Percentiles rank a stretch among this genome's conserved stretches.
Evolutionary conservation across 2,113 vertebrate species (phyloP).

Genomic region (Ammodytes marinus): DNA sequence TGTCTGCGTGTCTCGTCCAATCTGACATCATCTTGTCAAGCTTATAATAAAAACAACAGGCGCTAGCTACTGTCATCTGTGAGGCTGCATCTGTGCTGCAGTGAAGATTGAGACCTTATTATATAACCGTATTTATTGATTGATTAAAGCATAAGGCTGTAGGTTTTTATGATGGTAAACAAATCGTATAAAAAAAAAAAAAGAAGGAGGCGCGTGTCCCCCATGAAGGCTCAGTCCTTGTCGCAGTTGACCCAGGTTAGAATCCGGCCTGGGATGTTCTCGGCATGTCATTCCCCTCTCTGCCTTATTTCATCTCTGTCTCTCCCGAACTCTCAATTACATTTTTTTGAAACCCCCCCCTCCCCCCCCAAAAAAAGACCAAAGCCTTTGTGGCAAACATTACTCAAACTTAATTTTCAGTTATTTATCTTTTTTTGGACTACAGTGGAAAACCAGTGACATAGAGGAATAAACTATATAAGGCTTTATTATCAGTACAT

Average conservation of each 20-base stretch:
- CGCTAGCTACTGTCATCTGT: background rate
- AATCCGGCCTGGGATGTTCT: too few species aligned
- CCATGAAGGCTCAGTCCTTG: too few species aligned
- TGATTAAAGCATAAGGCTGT: background rate
- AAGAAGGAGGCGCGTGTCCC: too few species aligned
- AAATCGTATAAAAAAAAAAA: background rate
- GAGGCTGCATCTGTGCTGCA: background rate
- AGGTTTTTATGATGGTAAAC: background rate
- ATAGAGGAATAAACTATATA: background rate
- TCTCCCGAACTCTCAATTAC: too few species aligned
- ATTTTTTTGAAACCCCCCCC: too few species aligned
- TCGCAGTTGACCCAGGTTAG: too few species aligned
- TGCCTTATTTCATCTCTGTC: too few species aligned
- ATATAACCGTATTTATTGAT: background rate
- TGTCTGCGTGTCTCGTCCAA: constrained; percentile 35
- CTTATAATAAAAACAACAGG: background rate
- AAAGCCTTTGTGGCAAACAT: background rate
- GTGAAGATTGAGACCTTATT: background rate
- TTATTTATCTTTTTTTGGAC: background rate
- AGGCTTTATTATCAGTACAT: background rate
- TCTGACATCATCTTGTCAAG: constrained; percentile 39
- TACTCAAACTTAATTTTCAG: background rate
- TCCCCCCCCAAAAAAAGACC: too few species aligned
- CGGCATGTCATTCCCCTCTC: too few species aligned
- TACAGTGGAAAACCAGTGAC: background rate